Conservation (phyloP, 1,140 invertebrate species). For the Drosophila tsacasi region DNA sequence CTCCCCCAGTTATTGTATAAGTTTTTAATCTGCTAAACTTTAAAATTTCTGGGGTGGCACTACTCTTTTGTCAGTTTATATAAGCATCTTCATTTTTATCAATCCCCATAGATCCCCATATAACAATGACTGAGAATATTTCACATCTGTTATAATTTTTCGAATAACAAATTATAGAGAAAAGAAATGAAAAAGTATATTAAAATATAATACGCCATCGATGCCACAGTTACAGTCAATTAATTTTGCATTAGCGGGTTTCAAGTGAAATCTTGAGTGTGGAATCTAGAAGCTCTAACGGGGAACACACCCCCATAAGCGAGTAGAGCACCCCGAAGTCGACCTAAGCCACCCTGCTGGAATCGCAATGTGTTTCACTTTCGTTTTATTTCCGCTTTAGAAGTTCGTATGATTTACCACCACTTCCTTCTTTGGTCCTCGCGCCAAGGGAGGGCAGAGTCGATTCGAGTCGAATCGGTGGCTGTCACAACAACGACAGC, state of each 20-base stretch:
- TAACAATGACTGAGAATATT: not conserved
- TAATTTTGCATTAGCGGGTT: slow-evolving; percentile 2
- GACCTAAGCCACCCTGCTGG: slow-evolving; percentile 35
- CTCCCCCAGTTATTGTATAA: not conserved
- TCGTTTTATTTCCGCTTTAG: slow-evolving; percentile 54
- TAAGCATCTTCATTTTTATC: not conserved
- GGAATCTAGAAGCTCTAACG: not conserved
- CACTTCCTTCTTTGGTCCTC: slow-evolving; percentile 15
- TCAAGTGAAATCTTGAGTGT: not conserved
- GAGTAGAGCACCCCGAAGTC: slow-evolving; percentile 32
- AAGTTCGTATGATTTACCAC: slow-evolving; percentile 55
- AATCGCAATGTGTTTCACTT: slow-evolving; percentile 54
- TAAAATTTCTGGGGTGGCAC: not conserved
- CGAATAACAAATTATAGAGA: not conserved
- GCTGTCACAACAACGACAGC: slow-evolving; percentile 67
- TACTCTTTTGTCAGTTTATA: not conserved
- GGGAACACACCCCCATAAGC: not conserved
- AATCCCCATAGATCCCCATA: not conserved
- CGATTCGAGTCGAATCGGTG: slow-evolving; percentile 46
- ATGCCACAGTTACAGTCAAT: not conserved
- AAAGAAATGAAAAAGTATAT: not conserved
- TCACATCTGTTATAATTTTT: not conserved
- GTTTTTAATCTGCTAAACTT: no score
- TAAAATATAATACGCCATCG: not conserved
- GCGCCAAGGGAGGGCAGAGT: slow-evolving; percentile 12